Base-by-base conservation (phyloP, 2,797 vertebrate genomes). In the Rhodeus uyekii region DNA sequence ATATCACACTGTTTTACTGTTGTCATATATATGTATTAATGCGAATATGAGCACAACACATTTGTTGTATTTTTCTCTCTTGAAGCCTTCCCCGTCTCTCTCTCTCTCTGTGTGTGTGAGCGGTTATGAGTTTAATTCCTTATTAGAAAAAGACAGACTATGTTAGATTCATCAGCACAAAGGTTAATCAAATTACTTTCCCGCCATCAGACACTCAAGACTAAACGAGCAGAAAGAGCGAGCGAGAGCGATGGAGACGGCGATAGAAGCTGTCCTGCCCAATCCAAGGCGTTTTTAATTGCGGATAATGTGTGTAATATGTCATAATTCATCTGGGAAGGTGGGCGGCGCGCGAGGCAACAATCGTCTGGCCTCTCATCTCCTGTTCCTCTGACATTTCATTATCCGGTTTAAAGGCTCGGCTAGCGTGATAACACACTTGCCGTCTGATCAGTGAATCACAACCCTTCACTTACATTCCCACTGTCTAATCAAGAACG, bases 311-410 rank as follows among this genome's bases (percentile, higher is more conserved):
- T 84, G 79, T 83, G 79, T 82, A 85, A 85, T 87, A 85, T 87
- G 88, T 84, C 85, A 84, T 86, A 85, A 86, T 87, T 89, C 83
- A 86, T 83, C 72, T 87, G 85, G 90, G 89, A 89, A 90, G 87
- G 88, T 88, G 87, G 85, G 89, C n/a, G n/a, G n/a, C n/a, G n/a
- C n/a, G n/a, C n/a, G n/a, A n/a, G n/a, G n/a, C 75, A 90, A 88
- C 78, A 85, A n/a, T 82, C 82, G n/a, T 24, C 75, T 86, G 85
- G 84, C 74, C 76, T 80, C 82, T 86, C 85, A 85, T 87, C 80
- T 83, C 80, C 83, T 73, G 83, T 84, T 85, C 77, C 78, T 83
- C 80, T 86, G 82, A 83, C 83, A 86, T 86, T 87, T 81, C 82
- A 87, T 86, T 87, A 86, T 83, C 80, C 77, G 53, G 81, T 87